Evolutionary conservation across 2,888 invertebrate species (phyloP), one percentile per base, ranked within the genome.

Genomic region (Sturmia bella): DNA sequence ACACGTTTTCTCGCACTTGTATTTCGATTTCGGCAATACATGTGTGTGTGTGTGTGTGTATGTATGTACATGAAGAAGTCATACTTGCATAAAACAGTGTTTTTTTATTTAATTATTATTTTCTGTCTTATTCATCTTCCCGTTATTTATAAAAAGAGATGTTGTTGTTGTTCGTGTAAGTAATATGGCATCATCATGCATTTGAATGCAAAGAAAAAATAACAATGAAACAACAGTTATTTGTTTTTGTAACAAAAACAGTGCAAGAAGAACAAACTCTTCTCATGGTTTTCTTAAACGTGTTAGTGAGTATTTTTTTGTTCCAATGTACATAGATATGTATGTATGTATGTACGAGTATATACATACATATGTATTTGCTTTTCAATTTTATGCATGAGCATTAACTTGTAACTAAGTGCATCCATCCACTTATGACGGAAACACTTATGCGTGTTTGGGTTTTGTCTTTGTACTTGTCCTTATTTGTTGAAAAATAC

Each of bases 131-230:
- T 41, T 37, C 48, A 57, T 75, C 57, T 45, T 43, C 15, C 37
- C 15, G 54, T 64, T 73, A 63, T 73, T 52, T 63, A 15, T 63
- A 52, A 45, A 24, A 17, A 24, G 2, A 21, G 7, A 19, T 64
- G 52, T 45, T 39, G 24, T 6, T 59, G 27, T 21, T 63, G 43
- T 61, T 75, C 59, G 39, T 57, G 56, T 57, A 41, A 75, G 48
- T 32, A 68, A 59, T 75, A 66, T 75, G 68, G 75, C 75, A 68
- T 76, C 75, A 76, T 76, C 75, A 32, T 68, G 41, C 68, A 57
- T 64, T 56, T 17, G 56, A 63, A 64, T 74, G 37, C 52, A 63
- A 52, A 9, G 1, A 43, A 15, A 41, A 56, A 45, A 17, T 52
- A 63, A 52, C 4, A 0, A 54, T 37, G 15, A 24, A 72, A 52